Evolutionary conservation across 2,797 vertebrate species (phyloP).

Genomic region (Microhierax caerulescens): DNA sequence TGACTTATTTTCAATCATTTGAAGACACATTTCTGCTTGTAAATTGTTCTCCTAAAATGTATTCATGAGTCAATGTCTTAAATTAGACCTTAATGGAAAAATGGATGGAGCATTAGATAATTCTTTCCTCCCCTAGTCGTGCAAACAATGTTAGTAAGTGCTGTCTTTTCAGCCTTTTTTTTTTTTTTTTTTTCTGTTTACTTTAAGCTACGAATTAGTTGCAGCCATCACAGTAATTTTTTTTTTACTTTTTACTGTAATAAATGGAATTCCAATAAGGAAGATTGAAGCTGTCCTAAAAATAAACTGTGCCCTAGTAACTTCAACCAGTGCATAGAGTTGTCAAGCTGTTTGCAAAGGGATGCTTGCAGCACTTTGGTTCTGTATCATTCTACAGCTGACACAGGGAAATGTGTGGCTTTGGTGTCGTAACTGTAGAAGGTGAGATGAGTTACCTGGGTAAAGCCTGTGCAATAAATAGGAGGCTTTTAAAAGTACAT

Average conservation of each 20-base stretch:
- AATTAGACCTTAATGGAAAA: conserved; percentile 54
- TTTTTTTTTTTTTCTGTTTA: conserved; percentile 28
- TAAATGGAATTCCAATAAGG: conserved; percentile 26
- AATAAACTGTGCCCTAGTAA: conserved; percentile 12
- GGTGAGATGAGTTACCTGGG: background rate
- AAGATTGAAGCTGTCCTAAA: conserved; percentile 18
- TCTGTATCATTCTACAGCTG: background rate
- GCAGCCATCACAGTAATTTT: no score
- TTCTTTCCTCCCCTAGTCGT: conserved; percentile 23
- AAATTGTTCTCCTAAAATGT: conserved; percentile 26
- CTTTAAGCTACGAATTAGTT: conserved; percentile 41
- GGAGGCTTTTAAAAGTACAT: background rate
- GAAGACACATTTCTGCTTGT: background rate
- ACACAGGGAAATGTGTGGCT: background rate
- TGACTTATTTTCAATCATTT: background rate
- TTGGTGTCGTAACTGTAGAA: background rate
- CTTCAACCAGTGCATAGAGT: background rate
- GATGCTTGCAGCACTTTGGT: background rate
- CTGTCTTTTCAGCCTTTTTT: conserved; percentile 11
- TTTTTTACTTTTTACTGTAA: conserved; percentile 21
- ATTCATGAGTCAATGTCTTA: conserved; percentile 12
- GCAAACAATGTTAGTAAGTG: conserved; percentile 12
- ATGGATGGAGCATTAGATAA: conserved; percentile 42
- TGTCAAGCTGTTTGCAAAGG: background rate
- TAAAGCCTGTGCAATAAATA: background rate